phyloP scores from a whole-genome alignment of 2,797 vertebrate genomes.

The Sebastes iracundus region DNA sequence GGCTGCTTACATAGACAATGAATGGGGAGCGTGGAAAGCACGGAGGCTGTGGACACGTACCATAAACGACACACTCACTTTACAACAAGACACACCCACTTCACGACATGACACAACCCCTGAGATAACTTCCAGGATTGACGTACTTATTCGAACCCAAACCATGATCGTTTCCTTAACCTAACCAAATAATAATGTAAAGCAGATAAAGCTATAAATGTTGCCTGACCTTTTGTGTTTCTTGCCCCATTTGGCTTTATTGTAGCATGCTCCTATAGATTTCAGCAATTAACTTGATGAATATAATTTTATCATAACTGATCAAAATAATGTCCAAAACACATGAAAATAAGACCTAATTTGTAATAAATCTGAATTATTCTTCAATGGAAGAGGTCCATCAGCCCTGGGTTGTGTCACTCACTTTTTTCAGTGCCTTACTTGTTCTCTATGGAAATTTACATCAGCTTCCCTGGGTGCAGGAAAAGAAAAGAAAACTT shows the following conservation, averaged over 20 bases:
- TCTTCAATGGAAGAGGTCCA: not conserved
- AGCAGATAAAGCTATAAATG: too few species aligned
- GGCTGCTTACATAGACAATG: too few species aligned
- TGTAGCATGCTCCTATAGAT: not conserved
- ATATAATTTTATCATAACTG: not conserved
- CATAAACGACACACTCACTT: not conserved
- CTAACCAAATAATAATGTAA: not conserved
- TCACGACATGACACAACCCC: not conserved
- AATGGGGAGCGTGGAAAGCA: too few species aligned
- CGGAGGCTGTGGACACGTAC: too few species aligned
- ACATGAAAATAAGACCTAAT: not conserved
- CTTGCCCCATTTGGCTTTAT: not conserved
- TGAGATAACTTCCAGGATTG: not conserved
- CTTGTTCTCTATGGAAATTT: conserved; percentile 25
- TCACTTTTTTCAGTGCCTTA: not conserved
- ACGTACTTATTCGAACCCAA: not conserved
- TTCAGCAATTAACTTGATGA: not conserved
- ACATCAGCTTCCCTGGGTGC: conserved; percentile 18
- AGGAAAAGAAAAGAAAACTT: conserved; percentile 16
- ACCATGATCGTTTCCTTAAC: not conserved
- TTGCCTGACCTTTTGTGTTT: not conserved
- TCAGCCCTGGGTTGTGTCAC: not conserved
- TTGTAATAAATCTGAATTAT: not conserved
- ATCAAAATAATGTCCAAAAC: not conserved
- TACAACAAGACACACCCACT: not conserved